Conservation (phyloP, 2,888 invertebrate genomes). For the Carpatolechia fugitivella region DNA sequence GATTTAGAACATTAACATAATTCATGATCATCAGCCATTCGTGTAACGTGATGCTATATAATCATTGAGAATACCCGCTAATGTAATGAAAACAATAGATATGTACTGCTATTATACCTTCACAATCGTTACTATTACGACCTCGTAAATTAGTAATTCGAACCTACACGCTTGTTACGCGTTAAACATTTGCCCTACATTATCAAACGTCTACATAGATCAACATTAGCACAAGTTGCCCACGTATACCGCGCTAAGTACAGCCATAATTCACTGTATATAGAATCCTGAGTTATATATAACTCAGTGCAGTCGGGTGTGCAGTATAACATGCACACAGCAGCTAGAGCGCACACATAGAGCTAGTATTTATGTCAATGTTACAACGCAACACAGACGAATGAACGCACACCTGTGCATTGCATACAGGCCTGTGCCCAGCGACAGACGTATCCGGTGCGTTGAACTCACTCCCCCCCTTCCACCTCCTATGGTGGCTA, state of each 20-base stretch:
- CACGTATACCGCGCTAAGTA: conserved; percentile 52
- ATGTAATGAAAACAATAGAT: conserved; percentile 13
- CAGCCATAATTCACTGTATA: conserved; percentile 53
- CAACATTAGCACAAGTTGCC: conserved; percentile 46
- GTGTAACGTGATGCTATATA: conserved; percentile 12
- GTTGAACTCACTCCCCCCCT: conserved; percentile 62
- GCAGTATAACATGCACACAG: conserved; percentile 11
- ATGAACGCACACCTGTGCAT: conserved; percentile 55
- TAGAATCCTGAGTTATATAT: conserved; percentile 29
- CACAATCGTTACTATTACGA: conserved; percentile 46
- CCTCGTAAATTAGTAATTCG: conserved; percentile 35
- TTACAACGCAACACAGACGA: conserved; percentile 54
- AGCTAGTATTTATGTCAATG: conserved; percentile 72
- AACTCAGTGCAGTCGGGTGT: conserved; percentile 17
- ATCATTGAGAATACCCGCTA: conserved; percentile 20
- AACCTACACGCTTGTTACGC: conserved; percentile 33
- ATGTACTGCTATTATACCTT: conserved; percentile 43
- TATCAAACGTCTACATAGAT: conserved; percentile 51
- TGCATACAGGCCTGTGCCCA: conserved; percentile 51
- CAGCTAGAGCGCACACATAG: conserved; percentile 39
- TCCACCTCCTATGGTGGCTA: conserved; percentile 37
- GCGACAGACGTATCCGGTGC: conserved; percentile 75
- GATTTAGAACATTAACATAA: conserved; percentile 7
- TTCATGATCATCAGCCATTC: conserved; percentile 4
- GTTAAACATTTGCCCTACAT: conserved; percentile 64